Conservation (phyloP, 2,888 invertebrate species). For the Octonoba sinensis region DNA sequence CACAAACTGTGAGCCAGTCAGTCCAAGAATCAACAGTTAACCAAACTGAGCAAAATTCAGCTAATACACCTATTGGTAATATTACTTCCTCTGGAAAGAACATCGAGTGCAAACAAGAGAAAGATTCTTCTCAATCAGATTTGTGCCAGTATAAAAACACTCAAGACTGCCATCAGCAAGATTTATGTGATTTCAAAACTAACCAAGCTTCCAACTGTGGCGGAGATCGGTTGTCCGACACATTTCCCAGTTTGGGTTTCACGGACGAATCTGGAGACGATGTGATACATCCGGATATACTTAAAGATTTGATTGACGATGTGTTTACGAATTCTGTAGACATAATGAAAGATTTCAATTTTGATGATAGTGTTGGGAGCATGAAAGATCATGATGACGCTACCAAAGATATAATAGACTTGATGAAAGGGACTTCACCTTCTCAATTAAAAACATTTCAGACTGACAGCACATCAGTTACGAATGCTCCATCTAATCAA, state of each 20-base stretch:
- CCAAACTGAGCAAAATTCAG: conserved; percentile 1
- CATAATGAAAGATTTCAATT: conserved; percentile 84
- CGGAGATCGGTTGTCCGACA: conserved; percentile 51
- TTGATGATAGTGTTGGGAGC: conserved; percentile 74
- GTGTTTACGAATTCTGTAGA: conserved; percentile 84
- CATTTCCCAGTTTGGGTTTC: conserved; percentile 62
- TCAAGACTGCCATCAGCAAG: conserved; percentile 78
- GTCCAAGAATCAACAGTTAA: background rate
- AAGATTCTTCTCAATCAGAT: conserved; percentile 80
- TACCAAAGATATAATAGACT: conserved; percentile 25
- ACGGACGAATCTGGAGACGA: conserved; percentile 84
- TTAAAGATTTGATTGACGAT: conserved; percentile 89
- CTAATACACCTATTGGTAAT: background rate
- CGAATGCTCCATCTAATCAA: background rate
- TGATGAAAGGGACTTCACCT: conserved; percentile 36
- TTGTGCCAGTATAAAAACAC: conserved; percentile 75
- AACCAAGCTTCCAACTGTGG: background rate
- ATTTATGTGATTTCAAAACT: conserved; percentile 77
- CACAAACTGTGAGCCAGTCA: background rate
- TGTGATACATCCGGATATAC: conserved; percentile 81
- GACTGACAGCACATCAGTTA: conserved; percentile 29
- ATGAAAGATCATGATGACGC: conserved; percentile 66
- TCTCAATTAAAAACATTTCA: conserved; percentile 37
- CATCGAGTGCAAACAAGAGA: conserved; percentile 85
- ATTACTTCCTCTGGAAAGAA: conserved; percentile 15